Base-by-base conservation (phyloP, 2,888 invertebrate genomes). In the Brachypalpus laphriformis region DNA sequence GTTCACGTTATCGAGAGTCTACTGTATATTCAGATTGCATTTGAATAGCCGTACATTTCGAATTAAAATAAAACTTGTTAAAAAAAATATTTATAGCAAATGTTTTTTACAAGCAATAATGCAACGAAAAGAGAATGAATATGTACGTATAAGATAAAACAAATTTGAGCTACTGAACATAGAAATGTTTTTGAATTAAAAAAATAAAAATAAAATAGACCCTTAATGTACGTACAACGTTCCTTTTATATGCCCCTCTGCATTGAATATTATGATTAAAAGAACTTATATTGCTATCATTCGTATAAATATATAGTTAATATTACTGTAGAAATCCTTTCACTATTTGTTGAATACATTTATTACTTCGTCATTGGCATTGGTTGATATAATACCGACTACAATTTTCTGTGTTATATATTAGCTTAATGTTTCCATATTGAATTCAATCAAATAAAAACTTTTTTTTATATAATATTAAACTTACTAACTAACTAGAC, bases 401-500 rank as follows among this genome's bases (percentile, higher is more conserved):
- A 47, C 18, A 20, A 8, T 16, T 28, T 16, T 16, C 7, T 47
- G n/a, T 9, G 16, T n/a, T 25, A 51, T 57, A 37, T 20, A 57
- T 14, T 14, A 22, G 20, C 7, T 37, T n/a, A 57, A 57, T 3
- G 4, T 22, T n/a, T 40, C 40, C 18, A 57, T 57, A 40, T 14
- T 34, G 5, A 18, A 45, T 7, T 31, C 6, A 20, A 31, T 8
- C 4, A 37, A 63, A 47, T 34, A 20, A n/a, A 45, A 65, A 3
- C 7, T 34, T 34, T 22, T 4, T 18, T 20, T 20, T 20, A 3
- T 18, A 11, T 25, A 25, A 66, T 16, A 37, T 42, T 49, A 4
- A 71, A 25, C 72, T 74, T 74, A 74, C 20, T 51, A 72, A 63
- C 72, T 74, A 61, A 22, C 4, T 28, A 72, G 61, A 72, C 63